Percentiles rank a stretch among this genome's conserved stretches.
phyloP scores from a whole-genome alignment of 1,140 invertebrate species.

The Neoseiulus cucumeris region DNA sequence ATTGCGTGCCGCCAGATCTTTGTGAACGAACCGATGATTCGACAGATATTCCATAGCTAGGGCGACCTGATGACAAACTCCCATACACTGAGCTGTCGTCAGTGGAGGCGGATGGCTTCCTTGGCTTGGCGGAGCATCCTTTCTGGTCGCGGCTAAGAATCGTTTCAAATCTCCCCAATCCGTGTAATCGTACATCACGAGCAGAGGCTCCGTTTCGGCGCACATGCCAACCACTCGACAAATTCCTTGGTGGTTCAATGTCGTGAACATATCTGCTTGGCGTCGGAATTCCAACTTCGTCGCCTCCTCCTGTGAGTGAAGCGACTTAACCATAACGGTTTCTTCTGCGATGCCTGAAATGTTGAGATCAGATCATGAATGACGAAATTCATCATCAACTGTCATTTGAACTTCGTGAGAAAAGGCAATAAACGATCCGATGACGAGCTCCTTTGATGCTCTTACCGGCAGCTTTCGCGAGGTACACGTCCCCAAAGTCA shows the following conservation, averaged over 20 bases:
- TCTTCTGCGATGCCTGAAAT: slow-evolving; percentile 17
- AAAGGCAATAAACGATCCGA: not conserved
- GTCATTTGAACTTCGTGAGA: too few relatives aligned
- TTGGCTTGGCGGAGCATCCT: slow-evolving; percentile 30
- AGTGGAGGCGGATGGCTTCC: slow-evolving; percentile 37
- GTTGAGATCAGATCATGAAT: slow-evolving; percentile 10
- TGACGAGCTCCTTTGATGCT: slow-evolving; percentile 19
- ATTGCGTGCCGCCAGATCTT: slow-evolving; percentile 79
- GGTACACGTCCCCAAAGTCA: slow-evolving; percentile 69
- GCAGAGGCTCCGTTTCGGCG: slow-evolving; percentile 60
- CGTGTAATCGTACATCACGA: slow-evolving; percentile 69
- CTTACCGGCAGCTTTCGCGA: slow-evolving; percentile 40
- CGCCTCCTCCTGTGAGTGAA: slow-evolving; percentile 52
- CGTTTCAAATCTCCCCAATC: slow-evolving; percentile 91
- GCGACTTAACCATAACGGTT: slow-evolving; percentile 47
- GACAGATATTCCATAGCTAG: slow-evolving; percentile 63
- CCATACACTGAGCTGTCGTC: slow-evolving; percentile 44
- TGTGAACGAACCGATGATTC: slow-evolving; percentile 50
- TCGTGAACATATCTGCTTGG: slow-evolving; percentile 62
- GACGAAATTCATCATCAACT: too few relatives aligned
- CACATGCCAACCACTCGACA: slow-evolving; percentile 56
- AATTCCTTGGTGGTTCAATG: slow-evolving; percentile 56
- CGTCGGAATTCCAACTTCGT: slow-evolving; percentile 58
- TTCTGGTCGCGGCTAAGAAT: slow-evolving; percentile 62
- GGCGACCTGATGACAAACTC: slow-evolving; percentile 53